A percentile compares a stretch with the other conserved stretches of the same genome.
Evolutionary conservation across 2,113 vertebrate species (phyloP).

Genomic region (Empidonax traillii): DNA sequence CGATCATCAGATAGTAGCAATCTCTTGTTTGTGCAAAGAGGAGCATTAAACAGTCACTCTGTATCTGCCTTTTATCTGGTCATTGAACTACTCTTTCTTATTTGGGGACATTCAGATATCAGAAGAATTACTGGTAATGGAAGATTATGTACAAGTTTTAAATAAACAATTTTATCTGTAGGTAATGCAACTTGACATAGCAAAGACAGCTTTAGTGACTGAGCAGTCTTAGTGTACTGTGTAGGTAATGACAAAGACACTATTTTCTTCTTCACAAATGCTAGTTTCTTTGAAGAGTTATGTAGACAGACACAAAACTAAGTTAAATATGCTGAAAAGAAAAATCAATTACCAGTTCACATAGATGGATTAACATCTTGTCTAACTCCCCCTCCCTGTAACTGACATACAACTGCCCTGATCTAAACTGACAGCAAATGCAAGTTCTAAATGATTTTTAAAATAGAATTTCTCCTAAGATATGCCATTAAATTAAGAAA

Average conservation of each 20-base stretch:
- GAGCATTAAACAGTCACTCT: neutral
- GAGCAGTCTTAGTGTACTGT: neutral
- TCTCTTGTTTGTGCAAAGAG: neutral
- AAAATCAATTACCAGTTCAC: neutral
- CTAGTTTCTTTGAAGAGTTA: neutral
- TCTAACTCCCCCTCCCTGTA: neutral
- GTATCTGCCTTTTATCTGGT: neutral
- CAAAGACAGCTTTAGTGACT: neutral
- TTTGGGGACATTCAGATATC: neutral
- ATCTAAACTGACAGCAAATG: conserved; percentile 11
- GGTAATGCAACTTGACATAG: neutral
- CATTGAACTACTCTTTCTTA: neutral
- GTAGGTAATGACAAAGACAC: neutral
- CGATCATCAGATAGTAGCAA: neutral
- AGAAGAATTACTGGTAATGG: neutral
- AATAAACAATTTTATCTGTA: neutral
- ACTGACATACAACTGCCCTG: neutral
- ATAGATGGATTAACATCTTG: neutral
- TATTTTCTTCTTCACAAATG: neutral
- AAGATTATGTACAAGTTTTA: neutral
- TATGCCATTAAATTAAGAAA: neutral
- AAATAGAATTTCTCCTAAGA: neutral
- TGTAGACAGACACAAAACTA: neutral
- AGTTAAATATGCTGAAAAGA: neutral
- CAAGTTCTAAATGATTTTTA: neutral